phyloP scores from a whole-genome alignment of 2,797 vertebrate genomes.

The Hydrophis major region DNA sequence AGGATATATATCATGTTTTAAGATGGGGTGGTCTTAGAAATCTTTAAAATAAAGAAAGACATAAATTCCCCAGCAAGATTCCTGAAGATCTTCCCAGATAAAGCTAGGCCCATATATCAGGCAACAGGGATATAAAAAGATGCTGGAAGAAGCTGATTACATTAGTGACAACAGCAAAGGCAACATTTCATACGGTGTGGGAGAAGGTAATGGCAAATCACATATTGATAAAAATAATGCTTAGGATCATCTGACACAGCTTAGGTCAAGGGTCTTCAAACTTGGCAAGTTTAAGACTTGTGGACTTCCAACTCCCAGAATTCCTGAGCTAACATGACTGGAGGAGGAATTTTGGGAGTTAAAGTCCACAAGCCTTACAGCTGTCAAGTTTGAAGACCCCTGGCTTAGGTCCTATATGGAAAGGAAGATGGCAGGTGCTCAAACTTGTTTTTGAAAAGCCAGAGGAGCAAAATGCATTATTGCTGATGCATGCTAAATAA shows the following conservation, averaged over 20 bases:
- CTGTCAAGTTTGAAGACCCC: too few species aligned
- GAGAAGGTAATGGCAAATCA: not conserved
- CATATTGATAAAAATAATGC: not conserved
- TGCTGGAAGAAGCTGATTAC: not conserved
- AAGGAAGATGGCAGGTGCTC: not conserved
- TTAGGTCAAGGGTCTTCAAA: not conserved
- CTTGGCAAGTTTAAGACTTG: too few species aligned
- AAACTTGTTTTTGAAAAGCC: not conserved
- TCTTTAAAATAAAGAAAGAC: not conserved
- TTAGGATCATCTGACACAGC: not conserved
- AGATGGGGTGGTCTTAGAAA: not conserved
- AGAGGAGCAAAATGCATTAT: not conserved
- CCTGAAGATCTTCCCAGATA: not conserved
- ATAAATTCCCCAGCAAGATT: not conserved
- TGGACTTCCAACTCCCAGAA: too few species aligned
- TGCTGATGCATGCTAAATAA: not conserved
- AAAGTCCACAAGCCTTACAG: too few species aligned
- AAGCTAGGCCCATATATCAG: not conserved
- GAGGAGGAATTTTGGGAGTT: too few species aligned
- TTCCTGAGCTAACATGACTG: too few species aligned
- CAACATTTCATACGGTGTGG: not conserved
- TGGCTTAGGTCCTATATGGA: not conserved
- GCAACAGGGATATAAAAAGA: not conserved
- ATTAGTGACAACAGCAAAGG: not conserved
- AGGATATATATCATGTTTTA: not conserved